A percentile compares a stretch with the other conserved stretches of the same genome.
These are phyloP conservation scores for Ormia ochracea DNA, from an alignment of 2,888 invertebrate species.

Conservation along the genomic window DNA sequence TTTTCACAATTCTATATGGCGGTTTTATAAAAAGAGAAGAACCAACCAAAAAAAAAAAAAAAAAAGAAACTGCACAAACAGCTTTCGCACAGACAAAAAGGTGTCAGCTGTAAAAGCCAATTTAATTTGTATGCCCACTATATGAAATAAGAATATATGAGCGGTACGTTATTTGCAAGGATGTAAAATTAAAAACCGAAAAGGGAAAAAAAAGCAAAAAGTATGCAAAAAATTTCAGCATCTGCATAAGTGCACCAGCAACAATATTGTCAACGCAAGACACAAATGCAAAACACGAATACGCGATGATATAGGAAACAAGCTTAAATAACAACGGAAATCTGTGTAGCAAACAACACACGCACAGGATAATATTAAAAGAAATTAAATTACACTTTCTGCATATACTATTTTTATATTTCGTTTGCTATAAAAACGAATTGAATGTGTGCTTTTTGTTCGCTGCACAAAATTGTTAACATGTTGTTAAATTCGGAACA, in stretches of 20 bases:
- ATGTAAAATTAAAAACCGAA: not conserved
- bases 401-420: slow-evolving; percentile 11
- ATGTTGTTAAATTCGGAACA: slow-evolving; percentile 57
- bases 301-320: slow-evolving; percentile 48
- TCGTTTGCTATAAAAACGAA: slow-evolving; percentile 17
- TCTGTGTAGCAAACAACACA: slow-evolving; percentile 45
- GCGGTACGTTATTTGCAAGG: slow-evolving; percentile 12
- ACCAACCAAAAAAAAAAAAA: too few species aligned
- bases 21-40: slow-evolving; percentile 40
- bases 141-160: slow-evolving; percentile 43
- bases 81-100: slow-evolving; percentile 43
- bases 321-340: slow-evolving; percentile 60
- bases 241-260: slow-evolving; percentile 57
- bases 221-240: slow-evolving; percentile 14
- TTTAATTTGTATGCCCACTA: slow-evolving; percentile 61
- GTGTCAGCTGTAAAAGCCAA: slow-evolving; percentile 62
- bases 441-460: slow-evolving; percentile 23
- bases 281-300: slow-evolving; percentile 14
- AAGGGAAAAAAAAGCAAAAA: not conserved
- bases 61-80: slow-evolving; percentile 23
- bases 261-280: slow-evolving; percentile 29
- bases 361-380: slow-evolving; percentile 55
- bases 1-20: slow-evolving; percentile 16
- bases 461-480: slow-evolving; percentile 55
- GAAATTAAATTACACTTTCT: slow-evolving; percentile 61